Evolutionary conservation across 2,113 vertebrate species (phyloP), one percentile per base, ranked within the genome.

Genomic region (Triplophysa tibetana): DNA sequence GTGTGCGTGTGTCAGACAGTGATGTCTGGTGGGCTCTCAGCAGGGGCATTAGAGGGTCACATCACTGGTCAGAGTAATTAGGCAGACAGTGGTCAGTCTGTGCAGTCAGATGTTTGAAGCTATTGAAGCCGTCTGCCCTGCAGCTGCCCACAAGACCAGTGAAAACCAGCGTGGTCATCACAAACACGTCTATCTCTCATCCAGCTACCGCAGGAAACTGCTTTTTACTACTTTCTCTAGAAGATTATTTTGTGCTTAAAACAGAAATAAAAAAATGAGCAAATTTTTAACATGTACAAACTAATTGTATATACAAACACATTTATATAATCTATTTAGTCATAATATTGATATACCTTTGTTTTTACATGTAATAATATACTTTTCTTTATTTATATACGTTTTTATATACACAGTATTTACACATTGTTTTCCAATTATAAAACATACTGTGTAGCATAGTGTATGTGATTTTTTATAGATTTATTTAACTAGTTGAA

Each of bases 61-160:
- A 23, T 84, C 85, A 82, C 69, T 81, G 45, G 26, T 29, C 82
- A 70, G 73, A 79, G 85, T 86, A 80, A 91, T 92, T 90, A 90
- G 86, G 85, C 64, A 61, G 84, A 89, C 87, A 90, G 79, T 82
- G 86, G 85, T 85, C 83, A 79, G 83, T 82, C 86, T 91, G 85
- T 90, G 85, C 24, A 38, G 78, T 81, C 82, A 80, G 77, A 87
- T 82, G 84, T 77, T 54, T 85, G 75, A 79, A 82, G 78, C 74
- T 67, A 52, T 87, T 67, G 77, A 85, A 77, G 77, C 65, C 75
- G 78, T 81, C 75, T 12, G 2, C 83, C 85, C 85, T 58, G 16
- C 76, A 82, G 88, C 84, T 64, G 75, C 33, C 21, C 75, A 83
- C 68, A 12, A 43, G 38, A 13, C 61, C 21, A 29, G 21, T 77